Evolutionary conservation across 2,113 vertebrate species (phyloP).

Genomic region (Dipodomys spectabilis): DNA sequence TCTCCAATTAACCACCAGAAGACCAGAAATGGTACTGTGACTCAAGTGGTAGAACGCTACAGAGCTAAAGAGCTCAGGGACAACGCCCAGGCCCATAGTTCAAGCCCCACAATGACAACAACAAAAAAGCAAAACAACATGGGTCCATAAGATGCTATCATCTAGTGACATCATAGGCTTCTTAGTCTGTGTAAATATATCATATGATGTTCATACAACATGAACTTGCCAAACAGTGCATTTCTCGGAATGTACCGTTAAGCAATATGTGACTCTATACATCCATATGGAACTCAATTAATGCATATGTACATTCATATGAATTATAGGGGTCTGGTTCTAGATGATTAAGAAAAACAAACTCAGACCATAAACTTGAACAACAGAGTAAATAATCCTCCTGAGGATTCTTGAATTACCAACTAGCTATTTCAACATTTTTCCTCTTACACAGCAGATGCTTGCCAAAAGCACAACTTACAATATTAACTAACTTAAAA

Average conservation of each 20-base stretch:
- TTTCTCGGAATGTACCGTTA: background rate
- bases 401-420: slow-evolving; percentile 4
- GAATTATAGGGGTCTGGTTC: background rate
- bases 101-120: too few relatives aligned
- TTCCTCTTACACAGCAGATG: slow-evolving; percentile 32
- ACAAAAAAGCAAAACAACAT: background rate
- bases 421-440: background rate
- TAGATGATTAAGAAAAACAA: slow-evolving; percentile 35
- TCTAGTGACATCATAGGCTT: background rate
- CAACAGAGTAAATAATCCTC: slow-evolving; percentile 17
- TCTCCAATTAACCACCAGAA: too few relatives aligned
- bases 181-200: background rate
- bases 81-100: too few relatives aligned
- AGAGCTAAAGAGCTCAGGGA: too few relatives aligned
- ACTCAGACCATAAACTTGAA: slow-evolving; percentile 30
- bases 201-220: background rate
- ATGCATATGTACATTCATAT: too few relatives aligned
- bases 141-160: background rate
- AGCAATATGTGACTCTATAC: background rate
- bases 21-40: too few relatives aligned
- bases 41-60: too few relatives aligned
- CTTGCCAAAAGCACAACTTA: slow-evolving; percentile 36
- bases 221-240: background rate
- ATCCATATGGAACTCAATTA: too few relatives aligned
- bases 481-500: background rate